Evolutionary conservation across 2,888 invertebrate species (phyloP).

Genomic region (Cremastobaeus sp.): DNA sequence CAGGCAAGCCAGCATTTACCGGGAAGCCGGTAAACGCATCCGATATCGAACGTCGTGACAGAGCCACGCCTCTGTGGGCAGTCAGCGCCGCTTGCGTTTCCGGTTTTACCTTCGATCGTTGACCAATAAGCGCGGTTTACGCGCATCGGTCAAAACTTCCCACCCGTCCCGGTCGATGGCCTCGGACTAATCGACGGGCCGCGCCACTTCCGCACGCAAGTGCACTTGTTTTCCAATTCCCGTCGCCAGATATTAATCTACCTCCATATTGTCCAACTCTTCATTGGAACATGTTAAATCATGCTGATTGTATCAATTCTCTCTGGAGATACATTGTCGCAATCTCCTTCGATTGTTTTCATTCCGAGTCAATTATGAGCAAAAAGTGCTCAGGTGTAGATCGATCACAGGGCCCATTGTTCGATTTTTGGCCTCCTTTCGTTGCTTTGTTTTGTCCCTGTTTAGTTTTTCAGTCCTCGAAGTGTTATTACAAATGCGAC

Average conservation of each 20-base stretch:
- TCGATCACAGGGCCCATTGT: too few species aligned
- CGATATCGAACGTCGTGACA: conserved; percentile 69
- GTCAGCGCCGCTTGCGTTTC: conserved; percentile 68
- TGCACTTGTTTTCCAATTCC: conserved; percentile 14
- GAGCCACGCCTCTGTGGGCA: conserved; percentile 73
- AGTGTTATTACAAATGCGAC: conserved; percentile 12
- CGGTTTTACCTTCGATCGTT: conserved; percentile 70
- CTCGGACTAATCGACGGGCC: conserved; percentile 35
- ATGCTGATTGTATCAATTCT: neutral
- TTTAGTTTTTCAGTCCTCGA: neutral
- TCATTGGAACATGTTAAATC: neutral
- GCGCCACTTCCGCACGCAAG: conserved; percentile 33
- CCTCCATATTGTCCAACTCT: neutral
- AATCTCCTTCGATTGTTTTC: too few species aligned
- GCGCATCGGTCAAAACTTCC: conserved; percentile 58
- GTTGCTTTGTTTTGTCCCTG: neutral
- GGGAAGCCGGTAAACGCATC: conserved; percentile 73
- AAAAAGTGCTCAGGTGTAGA: too few species aligned
- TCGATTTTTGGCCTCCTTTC: too few species aligned
- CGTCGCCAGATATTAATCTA: conserved; percentile 20
- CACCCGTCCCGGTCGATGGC: conserved; percentile 45
- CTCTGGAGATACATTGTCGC: too few species aligned
- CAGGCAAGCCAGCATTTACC: conserved; percentile 73
- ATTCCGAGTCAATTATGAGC: too few species aligned
- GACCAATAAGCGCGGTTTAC: conserved; percentile 61